Conservation (phyloP, 1,140 invertebrate species). For the Liolophura sinensis region DNA sequence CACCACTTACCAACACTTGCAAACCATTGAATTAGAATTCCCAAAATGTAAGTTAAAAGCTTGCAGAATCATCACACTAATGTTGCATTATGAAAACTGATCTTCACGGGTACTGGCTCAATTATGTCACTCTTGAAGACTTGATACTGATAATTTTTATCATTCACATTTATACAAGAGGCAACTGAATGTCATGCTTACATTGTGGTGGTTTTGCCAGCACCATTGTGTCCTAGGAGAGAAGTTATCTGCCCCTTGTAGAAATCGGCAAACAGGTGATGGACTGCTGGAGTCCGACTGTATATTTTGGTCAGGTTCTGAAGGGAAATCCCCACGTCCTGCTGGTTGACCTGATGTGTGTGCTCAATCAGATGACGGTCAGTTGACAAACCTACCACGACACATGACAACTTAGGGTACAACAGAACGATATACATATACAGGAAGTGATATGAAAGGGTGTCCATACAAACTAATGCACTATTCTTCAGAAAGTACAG, state of each 20-base stretch:
- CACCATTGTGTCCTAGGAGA: slow-evolving; percentile 67
- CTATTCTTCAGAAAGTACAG: too few species aligned
- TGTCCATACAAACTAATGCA: too few species aligned
- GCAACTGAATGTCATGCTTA: slow-evolving; percentile 45
- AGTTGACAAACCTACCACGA: neutral
- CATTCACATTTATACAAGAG: neutral
- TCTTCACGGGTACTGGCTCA: too few species aligned
- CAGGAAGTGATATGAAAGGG: too few species aligned
- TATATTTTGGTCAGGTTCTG: slow-evolving; percentile 42
- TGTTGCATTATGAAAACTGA: too few species aligned
- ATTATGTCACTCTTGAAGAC: neutral
- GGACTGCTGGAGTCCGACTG: slow-evolving; percentile 58
- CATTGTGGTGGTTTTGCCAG: slow-evolving; percentile 66
- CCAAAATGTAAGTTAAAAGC: neutral
- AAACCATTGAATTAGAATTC: neutral
- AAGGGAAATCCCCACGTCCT: slow-evolving; percentile 40
- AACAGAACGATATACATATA: too few species aligned
- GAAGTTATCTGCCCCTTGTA: slow-evolving; percentile 67
- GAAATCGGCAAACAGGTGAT: slow-evolving; percentile 73
- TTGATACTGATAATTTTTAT: neutral
- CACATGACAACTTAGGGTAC: neutral
- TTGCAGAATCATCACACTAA: too few species aligned
- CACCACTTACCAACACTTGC: neutral
- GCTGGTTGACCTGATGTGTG: slow-evolving; percentile 2
- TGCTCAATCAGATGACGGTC: slow-evolving; percentile 19